Evolutionary conservation across 2,797 vertebrate species (phyloP).

Genomic region (Pipistrellus kuhlii): DNA sequence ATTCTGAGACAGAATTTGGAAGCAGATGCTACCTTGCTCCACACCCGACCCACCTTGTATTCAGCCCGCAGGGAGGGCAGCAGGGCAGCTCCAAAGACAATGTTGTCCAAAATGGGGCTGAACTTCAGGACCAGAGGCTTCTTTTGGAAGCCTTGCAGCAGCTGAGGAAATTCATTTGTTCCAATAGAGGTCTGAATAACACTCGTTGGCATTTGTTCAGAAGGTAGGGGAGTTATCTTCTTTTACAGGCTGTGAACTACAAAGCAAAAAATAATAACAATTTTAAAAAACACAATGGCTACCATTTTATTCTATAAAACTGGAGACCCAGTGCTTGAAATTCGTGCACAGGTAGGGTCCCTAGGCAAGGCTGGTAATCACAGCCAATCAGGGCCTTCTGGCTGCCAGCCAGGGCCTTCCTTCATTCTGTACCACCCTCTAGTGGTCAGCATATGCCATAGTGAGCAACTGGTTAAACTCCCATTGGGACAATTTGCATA

Average conservation of each 20-base stretch:
- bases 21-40: conserved; percentile 91
- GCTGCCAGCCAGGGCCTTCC: too few relatives aligned
- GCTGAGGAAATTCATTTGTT: conserved; percentile 97
- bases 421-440: too few relatives aligned
- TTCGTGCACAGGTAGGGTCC: too few relatives aligned
- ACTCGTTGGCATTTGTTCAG: conserved; percentile 94
- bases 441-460: too few relatives aligned
- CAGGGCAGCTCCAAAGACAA: conserved; percentile 97
- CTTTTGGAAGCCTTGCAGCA: conserved; percentile 98
- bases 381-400: too few relatives aligned
- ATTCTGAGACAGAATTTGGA: background rate
- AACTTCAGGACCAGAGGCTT: conserved; percentile 99
- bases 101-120: conserved; percentile 97
- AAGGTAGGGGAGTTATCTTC: conserved; percentile 95
- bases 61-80: conserved; percentile 98
- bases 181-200: conserved; percentile 97
- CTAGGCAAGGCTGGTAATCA: too few relatives aligned
- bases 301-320: background rate
- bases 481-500: too few relatives aligned
- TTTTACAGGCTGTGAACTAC: conserved; percentile 92
- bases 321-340: too few relatives aligned
- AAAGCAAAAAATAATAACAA: background rate
- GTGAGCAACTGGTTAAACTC: too few relatives aligned
- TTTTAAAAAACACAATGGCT: background rate
- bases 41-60: conserved; percentile 99